Base-by-base conservation (phyloP, 2,113 vertebrate genomes). In the Brachirus orientalis region DNA sequence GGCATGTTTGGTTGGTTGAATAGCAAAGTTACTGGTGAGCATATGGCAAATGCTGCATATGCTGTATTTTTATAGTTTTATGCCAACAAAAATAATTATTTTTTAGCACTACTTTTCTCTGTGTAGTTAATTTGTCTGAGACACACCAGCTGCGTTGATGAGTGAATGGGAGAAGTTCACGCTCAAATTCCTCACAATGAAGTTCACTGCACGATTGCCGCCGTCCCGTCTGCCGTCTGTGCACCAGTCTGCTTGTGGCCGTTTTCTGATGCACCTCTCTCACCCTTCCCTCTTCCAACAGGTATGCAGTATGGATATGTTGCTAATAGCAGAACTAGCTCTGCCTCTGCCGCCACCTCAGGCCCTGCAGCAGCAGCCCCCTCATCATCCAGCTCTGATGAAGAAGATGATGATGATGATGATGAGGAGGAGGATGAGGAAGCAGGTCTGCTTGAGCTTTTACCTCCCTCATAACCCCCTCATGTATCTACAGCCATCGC, bases 391-490 rank as follows among this genome's bases (percentile, higher is more conserved):
- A 93, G 96, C 95, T 97, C 97, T 92, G 97, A 97, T 92, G 96
- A 98, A 92, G 96, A 98, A 89, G 96, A 97, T 88, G 96, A 98
- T 89, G 96, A 97, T 88, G 96, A 97, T 89, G 96, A 97, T 79
- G 91, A 95, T 72, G 95, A 96, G 54, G 93, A 94, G 80, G 95
- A 96, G 89, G 95, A 98, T 95, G 97, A 98, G 95, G 98, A 99
- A 98, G 96, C 97, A 99, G 98, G 98, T 99, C 95, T 95, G 97
- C 95, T 95, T 93, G 94, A 92, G 94, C 94, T 95, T 94, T 96
- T 94, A 91, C 82, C 61, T 65, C 50, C 45, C 59, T 41, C 17
- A 28, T 3, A 13, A 17, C 58, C 14, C 55, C 20, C 16, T 18
- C 38, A 37, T 8, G 41, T 55, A 17, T 8, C 38, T 36, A 19